These are phyloP conservation scores for Diachasma alloeum DNA, from an alignment of 1,140 invertebrate genomes.

Conservation along the genomic window DNA sequence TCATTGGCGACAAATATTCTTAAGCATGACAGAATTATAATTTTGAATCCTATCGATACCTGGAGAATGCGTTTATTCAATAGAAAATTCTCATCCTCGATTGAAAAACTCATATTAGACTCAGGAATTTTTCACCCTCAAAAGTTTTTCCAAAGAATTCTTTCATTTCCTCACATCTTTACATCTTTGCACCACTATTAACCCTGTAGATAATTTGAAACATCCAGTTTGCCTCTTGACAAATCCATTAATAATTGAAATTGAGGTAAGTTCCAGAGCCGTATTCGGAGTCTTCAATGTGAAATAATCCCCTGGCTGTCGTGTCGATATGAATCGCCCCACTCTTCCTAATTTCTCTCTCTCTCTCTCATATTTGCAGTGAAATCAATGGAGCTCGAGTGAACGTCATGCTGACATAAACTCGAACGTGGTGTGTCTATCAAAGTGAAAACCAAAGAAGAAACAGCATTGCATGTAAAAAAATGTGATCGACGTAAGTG, in stretches of 20 bases:
- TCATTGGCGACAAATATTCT: too few relatives aligned
- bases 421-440: slow-evolving; percentile 49
- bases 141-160: background rate
- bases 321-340: slow-evolving; percentile 9
- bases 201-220: slow-evolving; percentile 21
- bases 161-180: background rate
- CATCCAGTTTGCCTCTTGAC: slow-evolving; percentile 7
- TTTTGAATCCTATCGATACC: too few relatives aligned
- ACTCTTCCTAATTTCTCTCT: background rate
- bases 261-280: slow-evolving; percentile 45
- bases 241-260: slow-evolving; percentile 11
- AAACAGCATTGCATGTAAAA: background rate
- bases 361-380: slow-evolving; percentile 48
- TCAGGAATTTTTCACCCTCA: background rate
- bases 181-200: background rate
- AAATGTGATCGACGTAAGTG: slow-evolving; percentile 7
- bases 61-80: too few relatives aligned
- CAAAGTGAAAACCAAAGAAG: slow-evolving; percentile 16
- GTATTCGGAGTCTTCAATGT: slow-evolving; percentile 49
- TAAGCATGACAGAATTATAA: too few relatives aligned
- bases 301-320: slow-evolving; percentile 26
- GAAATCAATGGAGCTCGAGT: slow-evolving; percentile 47
- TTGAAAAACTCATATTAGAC: background rate
- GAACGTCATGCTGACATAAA: slow-evolving; percentile 40
- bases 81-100: too few relatives aligned